Conservation (phyloP, 2,888 invertebrate species). For the Pammene aurita region DNA sequence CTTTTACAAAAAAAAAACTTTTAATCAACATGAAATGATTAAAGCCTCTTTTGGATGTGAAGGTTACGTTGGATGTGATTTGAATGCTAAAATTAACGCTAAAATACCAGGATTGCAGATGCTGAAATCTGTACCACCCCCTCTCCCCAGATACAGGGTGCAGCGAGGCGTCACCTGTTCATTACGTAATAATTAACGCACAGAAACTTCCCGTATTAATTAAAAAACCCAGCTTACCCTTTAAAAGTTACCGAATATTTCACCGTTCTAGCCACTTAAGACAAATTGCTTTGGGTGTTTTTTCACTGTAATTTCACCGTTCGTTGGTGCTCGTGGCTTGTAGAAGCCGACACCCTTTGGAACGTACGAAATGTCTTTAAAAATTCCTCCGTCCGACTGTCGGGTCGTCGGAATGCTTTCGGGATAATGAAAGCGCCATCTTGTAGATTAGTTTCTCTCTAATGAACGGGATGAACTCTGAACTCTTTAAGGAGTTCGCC, state of each 20-base stretch:
- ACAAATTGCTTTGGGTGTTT: constrained; percentile 72
- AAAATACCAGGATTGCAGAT: neutral
- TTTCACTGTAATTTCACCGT: constrained; percentile 70
- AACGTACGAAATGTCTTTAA: constrained; percentile 41
- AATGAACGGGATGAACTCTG: constrained; percentile 44
- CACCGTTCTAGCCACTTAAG: constrained; percentile 75
- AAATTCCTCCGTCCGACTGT: constrained; percentile 41
- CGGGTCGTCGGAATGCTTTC: constrained; percentile 42
- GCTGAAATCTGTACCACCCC: neutral
- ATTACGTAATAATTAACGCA: constrained; percentile 53
- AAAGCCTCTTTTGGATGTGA: too few relatives aligned
- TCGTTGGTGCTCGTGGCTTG: constrained; percentile 53
- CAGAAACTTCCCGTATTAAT: constrained; percentile 73
- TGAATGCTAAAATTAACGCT: neutral
- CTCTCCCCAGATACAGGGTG: constrained; percentile 7
- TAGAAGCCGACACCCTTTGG: constrained; percentile 18
- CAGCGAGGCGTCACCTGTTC: constrained; percentile 32
- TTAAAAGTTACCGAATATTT: constrained; percentile 76
- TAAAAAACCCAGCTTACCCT: constrained; percentile 65
- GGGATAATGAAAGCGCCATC: constrained; percentile 43
- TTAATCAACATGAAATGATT: too few relatives aligned
- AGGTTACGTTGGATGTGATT: too few relatives aligned
- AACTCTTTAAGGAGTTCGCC: constrained; percentile 29
- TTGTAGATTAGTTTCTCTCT: constrained; percentile 38
- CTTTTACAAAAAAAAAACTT: too few relatives aligned